These are phyloP conservation scores for Diachrysia chrysitis DNA, from an alignment of 2,888 invertebrate species.

Conservation along the genomic window DNA sequence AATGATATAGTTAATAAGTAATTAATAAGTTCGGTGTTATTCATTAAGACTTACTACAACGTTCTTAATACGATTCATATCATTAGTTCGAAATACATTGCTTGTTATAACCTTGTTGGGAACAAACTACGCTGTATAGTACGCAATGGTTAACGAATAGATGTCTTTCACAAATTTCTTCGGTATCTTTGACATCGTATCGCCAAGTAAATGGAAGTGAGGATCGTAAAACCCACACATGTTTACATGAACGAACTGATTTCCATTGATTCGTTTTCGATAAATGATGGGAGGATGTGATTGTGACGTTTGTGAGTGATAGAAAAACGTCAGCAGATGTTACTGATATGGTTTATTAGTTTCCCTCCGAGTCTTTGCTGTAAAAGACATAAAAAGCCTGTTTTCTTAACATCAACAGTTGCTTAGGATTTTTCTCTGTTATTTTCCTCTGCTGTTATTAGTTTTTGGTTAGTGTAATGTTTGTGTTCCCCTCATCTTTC, in stretches of 20 bases:
- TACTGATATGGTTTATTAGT: neutral
- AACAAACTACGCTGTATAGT: neutral
- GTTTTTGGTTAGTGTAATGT: neutral
- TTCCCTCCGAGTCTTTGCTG: neutral
- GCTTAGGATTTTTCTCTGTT: neutral
- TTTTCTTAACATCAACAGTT: neutral
- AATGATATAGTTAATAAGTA: constrained; percentile 73
- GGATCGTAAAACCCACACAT: constrained; percentile 45
- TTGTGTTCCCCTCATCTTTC: too few relatives aligned
- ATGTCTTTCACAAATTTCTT: neutral
- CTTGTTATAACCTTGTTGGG: neutral
- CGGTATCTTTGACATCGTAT: constrained; percentile 31
- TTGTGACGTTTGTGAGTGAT: neutral
- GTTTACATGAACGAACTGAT: constrained; percentile 23
- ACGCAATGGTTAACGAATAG: neutral
- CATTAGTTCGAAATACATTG: constrained; percentile 26
- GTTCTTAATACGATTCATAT: neutral
- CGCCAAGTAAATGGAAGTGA: constrained; percentile 31
- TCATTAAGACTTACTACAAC: neutral
- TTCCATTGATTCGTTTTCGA: constrained; percentile 18
- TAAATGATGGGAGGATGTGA: constrained; percentile 4
- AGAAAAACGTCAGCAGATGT: neutral
- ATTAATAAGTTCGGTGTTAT: constrained; percentile 65
- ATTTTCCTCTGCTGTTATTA: neutral
- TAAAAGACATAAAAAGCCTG: constrained; percentile 3